phyloP scores from a whole-genome alignment of 2,113 vertebrate species.

The Nematolebias whitei region DNA sequence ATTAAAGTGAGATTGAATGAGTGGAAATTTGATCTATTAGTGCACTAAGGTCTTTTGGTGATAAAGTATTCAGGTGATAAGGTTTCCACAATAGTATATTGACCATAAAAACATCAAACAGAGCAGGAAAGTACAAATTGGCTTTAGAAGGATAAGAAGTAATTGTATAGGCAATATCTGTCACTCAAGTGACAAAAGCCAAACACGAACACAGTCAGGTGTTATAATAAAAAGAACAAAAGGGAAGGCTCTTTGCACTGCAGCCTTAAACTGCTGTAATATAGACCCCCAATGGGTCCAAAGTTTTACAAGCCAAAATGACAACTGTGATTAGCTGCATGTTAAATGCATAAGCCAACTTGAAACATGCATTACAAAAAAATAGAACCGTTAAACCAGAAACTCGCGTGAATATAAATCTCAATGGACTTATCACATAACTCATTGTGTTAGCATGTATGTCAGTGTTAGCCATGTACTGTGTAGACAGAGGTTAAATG shows the following conservation, averaged over 20 bases:
- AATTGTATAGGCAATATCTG: too few species aligned
- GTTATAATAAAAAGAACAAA: conserved; percentile 34
- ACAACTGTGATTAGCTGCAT: conserved; percentile 61
- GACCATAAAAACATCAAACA: too few species aligned
- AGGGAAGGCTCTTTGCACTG: conserved; percentile 37
- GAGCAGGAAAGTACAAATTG: too few species aligned
- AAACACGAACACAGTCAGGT: conserved; percentile 26
- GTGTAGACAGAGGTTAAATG: conserved; percentile 53
- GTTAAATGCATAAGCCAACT: conserved; percentile 44
- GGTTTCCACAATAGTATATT: too few species aligned
- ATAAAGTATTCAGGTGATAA: too few species aligned
- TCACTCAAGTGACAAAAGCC: too few species aligned
- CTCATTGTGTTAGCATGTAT: conserved; percentile 33
- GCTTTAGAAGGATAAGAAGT: too few species aligned
- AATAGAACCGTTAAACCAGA: conserved; percentile 31
- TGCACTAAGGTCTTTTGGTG: too few species aligned
- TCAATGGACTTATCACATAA: conserved; percentile 43
- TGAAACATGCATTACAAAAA: conserved; percentile 27
- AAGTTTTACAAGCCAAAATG: conserved; percentile 66
- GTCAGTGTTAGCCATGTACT: conserved; percentile 43
- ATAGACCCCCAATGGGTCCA: conserved; percentile 55
- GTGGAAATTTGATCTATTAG: conserved; percentile 79
- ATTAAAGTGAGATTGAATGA: conserved; percentile 75
- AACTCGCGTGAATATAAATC: conserved; percentile 28
- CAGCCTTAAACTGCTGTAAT: conserved; percentile 58